Percentiles rank a stretch among this genome's conserved stretches.
Conservation (phyloP, 2,797 vertebrate species). For the Halcyon badia region DNA sequence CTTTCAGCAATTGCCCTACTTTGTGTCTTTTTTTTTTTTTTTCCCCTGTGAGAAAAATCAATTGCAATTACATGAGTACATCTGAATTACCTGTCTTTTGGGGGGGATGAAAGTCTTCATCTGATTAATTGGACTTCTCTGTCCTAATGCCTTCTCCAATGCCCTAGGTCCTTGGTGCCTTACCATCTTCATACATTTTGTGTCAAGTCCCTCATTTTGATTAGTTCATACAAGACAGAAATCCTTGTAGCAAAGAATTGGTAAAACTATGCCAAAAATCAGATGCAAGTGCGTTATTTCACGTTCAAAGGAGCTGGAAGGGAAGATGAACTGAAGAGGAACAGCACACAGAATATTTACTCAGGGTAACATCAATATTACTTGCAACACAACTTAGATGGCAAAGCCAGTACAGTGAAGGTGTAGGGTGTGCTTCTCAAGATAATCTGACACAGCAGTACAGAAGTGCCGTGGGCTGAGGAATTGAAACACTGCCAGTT, state of each 20-base stretch:
- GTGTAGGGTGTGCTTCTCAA: not conserved
- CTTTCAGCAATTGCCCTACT: not conserved
- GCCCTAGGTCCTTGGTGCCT: not conserved
- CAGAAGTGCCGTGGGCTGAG: not conserved
- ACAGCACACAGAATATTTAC: not conserved
- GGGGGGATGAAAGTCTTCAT: not conserved
- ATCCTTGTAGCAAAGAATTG: not conserved
- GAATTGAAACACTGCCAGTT: not conserved
- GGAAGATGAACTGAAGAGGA: not conserved
- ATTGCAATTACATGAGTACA: constrained; percentile 17
- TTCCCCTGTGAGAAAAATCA: constrained; percentile 16
- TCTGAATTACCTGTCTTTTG: not conserved
- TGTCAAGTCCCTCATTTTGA: not conserved
- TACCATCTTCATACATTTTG: not conserved
- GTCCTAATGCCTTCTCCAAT: not conserved
- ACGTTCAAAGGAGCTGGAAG: not conserved
- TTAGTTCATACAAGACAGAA: not conserved
- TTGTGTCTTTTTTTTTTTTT: not conserved
- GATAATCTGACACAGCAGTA: not conserved
- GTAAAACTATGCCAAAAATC: not conserved
- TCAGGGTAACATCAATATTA: not conserved
- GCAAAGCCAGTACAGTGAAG: not conserved
- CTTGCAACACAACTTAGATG: not conserved
- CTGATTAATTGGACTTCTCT: not conserved
- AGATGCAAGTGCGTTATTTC: not conserved